Conservation (phyloP, 1,140 invertebrate genomes). For the Papilio polyxenes region DNA sequence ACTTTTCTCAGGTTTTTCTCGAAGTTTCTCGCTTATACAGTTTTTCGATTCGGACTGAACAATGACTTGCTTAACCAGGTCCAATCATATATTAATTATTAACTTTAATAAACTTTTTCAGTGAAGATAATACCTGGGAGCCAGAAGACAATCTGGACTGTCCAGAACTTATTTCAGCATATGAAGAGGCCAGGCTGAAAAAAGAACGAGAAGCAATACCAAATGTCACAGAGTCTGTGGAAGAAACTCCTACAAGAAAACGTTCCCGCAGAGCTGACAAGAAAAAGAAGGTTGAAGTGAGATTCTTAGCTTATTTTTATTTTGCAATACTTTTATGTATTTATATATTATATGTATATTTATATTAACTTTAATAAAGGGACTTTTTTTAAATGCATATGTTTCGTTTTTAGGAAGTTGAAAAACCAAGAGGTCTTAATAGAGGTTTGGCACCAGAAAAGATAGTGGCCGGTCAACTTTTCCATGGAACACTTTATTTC, state of each 20-base stretch:
- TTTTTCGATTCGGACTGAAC: too few species aligned
- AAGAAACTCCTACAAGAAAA: conserved; percentile 59
- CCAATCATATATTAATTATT: too few species aligned
- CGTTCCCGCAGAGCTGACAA: conserved; percentile 61
- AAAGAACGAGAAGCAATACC: conserved; percentile 65
- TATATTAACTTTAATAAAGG: background rate
- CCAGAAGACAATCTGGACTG: conserved; percentile 89
- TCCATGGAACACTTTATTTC: conserved; percentile 93
- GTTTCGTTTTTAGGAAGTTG: conserved; percentile 78
- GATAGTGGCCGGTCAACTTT: conserved; percentile 94
- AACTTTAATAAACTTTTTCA: conserved; percentile 52
- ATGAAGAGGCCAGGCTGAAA: conserved; percentile 85
- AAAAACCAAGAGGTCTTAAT: conserved; percentile 87
- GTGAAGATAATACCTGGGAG: conserved; percentile 86
- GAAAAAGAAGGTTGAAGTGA: conserved; percentile 65
- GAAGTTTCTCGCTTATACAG: too few species aligned
- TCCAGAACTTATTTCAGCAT: conserved; percentile 90
- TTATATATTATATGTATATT: too few species aligned
- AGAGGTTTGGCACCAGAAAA: conserved; percentile 89
- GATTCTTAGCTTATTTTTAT: background rate
- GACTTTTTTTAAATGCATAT: background rate
- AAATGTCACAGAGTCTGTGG: conserved; percentile 43
- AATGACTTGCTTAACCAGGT: too few species aligned
- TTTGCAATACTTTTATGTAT: background rate
- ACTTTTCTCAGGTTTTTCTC: too few species aligned